Percentiles rank a stretch among this genome's conserved stretches.
phyloP scores from a whole-genome alignment of 2,797 vertebrate species.

The Sebastes minor region DNA sequence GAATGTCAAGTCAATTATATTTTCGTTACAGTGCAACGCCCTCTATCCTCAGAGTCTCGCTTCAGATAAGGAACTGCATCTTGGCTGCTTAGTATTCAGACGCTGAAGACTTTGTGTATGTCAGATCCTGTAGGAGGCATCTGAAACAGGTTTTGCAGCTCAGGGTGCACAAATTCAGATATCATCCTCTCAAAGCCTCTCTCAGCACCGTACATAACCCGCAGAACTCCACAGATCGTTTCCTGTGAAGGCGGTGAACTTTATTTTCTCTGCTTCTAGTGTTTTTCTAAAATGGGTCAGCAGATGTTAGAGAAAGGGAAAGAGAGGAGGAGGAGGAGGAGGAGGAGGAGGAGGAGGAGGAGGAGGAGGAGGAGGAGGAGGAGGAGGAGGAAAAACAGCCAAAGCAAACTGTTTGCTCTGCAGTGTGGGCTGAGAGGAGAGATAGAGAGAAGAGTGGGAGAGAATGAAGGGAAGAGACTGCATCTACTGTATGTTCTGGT shows the following conservation, averaged over 20 bases:
- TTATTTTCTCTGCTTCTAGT: constrained; percentile 61
- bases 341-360: not conserved
- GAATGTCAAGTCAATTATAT: not conserved
- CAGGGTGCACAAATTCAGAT: constrained; percentile 25
- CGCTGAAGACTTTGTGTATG: not conserved
- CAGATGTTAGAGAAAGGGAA: constrained; percentile 75
- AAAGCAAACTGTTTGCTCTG: constrained; percentile 80
- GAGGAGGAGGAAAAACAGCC: constrained; percentile 56
- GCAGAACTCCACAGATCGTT: constrained; percentile 52
- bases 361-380: not conserved
- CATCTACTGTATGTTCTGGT: constrained; percentile 46
- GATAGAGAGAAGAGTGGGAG: constrained; percentile 60
- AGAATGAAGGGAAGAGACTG: constrained; percentile 34
- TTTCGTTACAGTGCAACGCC: not conserved
- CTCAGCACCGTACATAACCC: constrained; percentile 17
- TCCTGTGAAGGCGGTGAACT: constrained; percentile 75
- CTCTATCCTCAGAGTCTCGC: not conserved
- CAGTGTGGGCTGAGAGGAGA: constrained; percentile 69
- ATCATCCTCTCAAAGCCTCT: constrained; percentile 15
- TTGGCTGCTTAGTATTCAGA: constrained; percentile 28
- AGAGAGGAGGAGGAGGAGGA: not conserved
- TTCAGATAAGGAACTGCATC: not conserved
- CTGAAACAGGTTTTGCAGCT: constrained; percentile 30
- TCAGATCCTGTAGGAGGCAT: constrained; percentile 9
- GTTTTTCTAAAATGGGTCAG: constrained; percentile 83